phyloP scores from a whole-genome alignment of 2,113 vertebrate species.

The Pica pica region DNA sequence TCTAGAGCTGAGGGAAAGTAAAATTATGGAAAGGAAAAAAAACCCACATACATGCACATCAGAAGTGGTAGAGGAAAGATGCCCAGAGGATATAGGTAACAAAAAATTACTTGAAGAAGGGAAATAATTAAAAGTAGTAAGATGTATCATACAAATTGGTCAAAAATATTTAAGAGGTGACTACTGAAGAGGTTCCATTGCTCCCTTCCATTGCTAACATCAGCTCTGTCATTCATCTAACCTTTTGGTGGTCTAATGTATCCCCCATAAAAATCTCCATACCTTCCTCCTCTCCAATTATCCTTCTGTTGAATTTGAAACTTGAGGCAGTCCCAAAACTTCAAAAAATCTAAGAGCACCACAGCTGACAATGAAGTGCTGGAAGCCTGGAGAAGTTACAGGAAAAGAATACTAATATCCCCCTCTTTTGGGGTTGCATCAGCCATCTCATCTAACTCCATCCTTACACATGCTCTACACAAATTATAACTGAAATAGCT shows the following conservation, averaged over 20 bases:
- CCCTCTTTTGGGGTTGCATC: not conserved
- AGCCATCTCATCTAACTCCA: not conserved
- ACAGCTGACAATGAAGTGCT: not conserved
- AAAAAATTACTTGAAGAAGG: not conserved
- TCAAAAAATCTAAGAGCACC: not conserved
- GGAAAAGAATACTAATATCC: not conserved
- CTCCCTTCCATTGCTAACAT: not conserved
- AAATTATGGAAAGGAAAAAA: not conserved
- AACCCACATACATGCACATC: rapidly evolving
- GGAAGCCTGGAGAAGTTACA: not conserved
- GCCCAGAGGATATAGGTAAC: not conserved
- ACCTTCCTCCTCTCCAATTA: not conserved
- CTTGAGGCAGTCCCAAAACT: not conserved
- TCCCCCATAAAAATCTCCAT: not conserved
- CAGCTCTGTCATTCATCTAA: not conserved
- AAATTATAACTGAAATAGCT: not conserved
- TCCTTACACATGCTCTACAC: not conserved
- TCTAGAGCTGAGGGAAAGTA: not conserved
- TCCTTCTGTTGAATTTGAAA: not conserved
- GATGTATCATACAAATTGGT: not conserved
- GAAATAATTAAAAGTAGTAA: not conserved
- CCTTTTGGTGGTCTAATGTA: not conserved
- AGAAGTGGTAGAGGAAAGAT: not conserved
- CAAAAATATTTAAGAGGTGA: not conserved
- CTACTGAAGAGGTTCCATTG: not conserved